Evolutionary conservation across 30 jellyfish, hydroid and myxozoan genomes (phyloP).

Genomic region (Aurelia sp.): DNA sequence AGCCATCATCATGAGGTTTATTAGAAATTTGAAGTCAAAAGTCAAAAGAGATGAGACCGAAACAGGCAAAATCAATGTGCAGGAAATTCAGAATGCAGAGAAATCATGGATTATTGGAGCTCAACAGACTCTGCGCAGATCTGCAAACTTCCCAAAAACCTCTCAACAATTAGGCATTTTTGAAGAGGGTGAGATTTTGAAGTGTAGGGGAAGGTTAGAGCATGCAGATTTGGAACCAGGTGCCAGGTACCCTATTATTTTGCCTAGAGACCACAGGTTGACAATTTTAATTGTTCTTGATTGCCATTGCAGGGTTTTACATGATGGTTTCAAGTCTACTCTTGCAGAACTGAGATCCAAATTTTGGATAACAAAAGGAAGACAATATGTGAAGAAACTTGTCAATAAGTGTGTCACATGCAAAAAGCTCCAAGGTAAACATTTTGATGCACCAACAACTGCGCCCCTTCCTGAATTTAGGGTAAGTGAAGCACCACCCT

Average conservation of each 20-base stretch:
- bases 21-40: neutral
- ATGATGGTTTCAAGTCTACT: neutral
- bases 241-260: slow-evolving; percentile 7
- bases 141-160: neutral
- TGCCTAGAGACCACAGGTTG: neutral
- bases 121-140: neutral
- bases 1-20: neutral
- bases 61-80: neutral
- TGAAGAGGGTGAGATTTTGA: neutral
- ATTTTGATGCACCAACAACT: neutral
- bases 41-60: neutral
- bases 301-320: slow-evolving; percentile 9
- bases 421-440: slow-evolving; percentile 11
- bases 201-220: slow-evolving; percentile 7
- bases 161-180: neutral
- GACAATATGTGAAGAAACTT: slow-evolving; percentile 6
- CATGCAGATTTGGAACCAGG: neutral
- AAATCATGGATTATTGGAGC: neutral
- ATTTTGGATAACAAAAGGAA: slow-evolving; percentile 12
- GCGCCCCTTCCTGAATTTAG: neutral
- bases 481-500: no score
- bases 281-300: neutral
- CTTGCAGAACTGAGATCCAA: slow-evolving; percentile 26
- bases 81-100: neutral
- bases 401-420: slow-evolving; percentile 4